Conservation (phyloP, 2,797 vertebrate species). For the Microchirus variegatus region DNA sequence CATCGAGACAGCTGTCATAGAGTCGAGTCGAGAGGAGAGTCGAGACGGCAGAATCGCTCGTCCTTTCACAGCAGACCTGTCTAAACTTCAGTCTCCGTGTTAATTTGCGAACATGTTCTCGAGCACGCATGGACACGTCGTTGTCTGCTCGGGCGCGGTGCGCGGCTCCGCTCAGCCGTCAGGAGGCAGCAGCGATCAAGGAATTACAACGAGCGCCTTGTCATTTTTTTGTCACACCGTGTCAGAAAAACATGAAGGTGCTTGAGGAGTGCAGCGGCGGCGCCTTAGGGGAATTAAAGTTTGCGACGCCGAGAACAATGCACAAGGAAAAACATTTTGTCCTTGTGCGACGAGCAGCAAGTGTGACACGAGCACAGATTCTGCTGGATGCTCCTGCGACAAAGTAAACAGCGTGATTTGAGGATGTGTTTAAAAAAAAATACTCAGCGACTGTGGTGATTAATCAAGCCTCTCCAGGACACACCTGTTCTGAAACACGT, state of each 20-base stretch:
- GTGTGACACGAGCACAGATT: too few species aligned
- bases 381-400: too few species aligned
- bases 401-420: too few species aligned
- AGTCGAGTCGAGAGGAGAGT: not conserved
- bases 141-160: slow-evolving; percentile 4
- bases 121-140: not conserved
- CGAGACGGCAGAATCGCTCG: not conserved
- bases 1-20: slow-evolving; percentile 26
- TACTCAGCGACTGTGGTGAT: too few species aligned
- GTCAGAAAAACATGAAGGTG: slow-evolving; percentile 16
- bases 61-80: not conserved
- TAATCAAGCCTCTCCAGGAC: too few species aligned
- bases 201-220: slow-evolving; percentile 25
- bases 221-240: slow-evolving; percentile 6
- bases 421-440: too few species aligned
- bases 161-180: slow-evolving; percentile 14
- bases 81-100: slow-evolving; percentile 2
- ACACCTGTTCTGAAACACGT: too few species aligned
- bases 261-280: slow-evolving; percentile 6
- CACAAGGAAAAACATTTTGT: not conserved
- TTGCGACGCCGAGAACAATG: not conserved
- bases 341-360: not conserved
- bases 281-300: slow-evolving; percentile 3
- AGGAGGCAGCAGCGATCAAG: slow-evolving; percentile 16
- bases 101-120: slow-evolving; percentile 11